Evolutionary conservation across 2,113 vertebrate species (phyloP).

Genomic region (Mormyrus iriodes): DNA sequence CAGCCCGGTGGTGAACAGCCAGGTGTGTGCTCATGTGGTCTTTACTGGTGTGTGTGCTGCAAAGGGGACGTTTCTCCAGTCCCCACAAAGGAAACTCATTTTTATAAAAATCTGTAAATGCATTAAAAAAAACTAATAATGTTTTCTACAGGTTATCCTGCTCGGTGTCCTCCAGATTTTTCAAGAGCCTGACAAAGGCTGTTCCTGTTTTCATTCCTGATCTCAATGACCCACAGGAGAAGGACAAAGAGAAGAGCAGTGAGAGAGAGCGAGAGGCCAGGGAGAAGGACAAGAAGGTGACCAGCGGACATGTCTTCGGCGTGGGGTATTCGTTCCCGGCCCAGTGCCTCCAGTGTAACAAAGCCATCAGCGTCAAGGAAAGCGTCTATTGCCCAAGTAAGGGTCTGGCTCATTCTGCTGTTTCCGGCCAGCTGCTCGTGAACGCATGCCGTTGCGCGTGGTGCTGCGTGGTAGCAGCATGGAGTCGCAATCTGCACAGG

Average conservation of each 20-base stretch:
- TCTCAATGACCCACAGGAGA: conserved; percentile 65
- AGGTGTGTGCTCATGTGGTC: background rate
- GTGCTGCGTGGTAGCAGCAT: background rate
- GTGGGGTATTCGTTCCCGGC: conserved; percentile 52
- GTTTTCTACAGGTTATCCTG: background rate
- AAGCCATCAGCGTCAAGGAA: conserved; percentile 74
- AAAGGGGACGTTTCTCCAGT: too few species aligned
- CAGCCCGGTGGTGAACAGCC: background rate
- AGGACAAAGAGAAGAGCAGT: conserved; percentile 75
- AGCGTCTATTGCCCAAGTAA: conserved; percentile 79
- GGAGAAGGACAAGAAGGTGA: conserved; percentile 77
- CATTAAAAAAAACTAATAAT: background rate
- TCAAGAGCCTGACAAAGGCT: background rate
- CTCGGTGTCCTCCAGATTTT: background rate
- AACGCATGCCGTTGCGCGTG: background rate
- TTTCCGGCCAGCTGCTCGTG: background rate
- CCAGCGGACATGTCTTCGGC: conserved; percentile 79
- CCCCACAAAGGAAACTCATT: background rate
- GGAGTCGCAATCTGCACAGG: conserved; percentile 40
- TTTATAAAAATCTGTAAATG: background rate
- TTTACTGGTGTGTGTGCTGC: background rate
- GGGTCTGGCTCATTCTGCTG: conserved; percentile 8
- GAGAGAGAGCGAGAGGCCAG: conserved; percentile 80
- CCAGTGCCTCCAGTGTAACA: conserved; percentile 77
- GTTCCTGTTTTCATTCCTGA: background rate